phyloP scores from a whole-genome alignment of 2,113 vertebrate species.

The Potamarius usumacintae region DNA sequence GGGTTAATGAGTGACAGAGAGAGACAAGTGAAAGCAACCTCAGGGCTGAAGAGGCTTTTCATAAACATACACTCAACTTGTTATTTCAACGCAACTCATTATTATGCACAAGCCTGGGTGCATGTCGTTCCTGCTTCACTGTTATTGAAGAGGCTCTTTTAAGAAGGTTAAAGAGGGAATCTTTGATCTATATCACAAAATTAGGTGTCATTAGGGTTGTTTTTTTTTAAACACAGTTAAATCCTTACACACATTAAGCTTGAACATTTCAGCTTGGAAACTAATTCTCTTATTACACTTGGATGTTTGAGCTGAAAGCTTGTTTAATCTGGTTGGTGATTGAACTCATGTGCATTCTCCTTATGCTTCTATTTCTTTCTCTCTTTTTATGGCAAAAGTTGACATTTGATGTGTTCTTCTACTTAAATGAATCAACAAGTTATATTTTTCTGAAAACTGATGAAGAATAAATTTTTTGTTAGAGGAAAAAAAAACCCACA shows the following conservation, averaged over 20 bases:
- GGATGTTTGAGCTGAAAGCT: background rate
- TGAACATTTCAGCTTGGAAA: background rate
- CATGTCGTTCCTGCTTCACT: constrained; percentile 62
- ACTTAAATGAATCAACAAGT: background rate
- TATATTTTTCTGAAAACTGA: too few species aligned
- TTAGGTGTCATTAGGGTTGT: background rate
- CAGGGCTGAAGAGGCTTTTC: constrained; percentile 57
- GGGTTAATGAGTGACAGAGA: constrained; percentile 75
- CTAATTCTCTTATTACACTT: background rate
- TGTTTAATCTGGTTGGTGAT: background rate
- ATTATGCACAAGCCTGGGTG: constrained; percentile 47
- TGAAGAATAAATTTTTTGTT: too few species aligned
- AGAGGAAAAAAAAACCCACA: too few species aligned
- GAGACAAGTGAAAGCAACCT: constrained; percentile 64
- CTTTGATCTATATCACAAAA: background rate
- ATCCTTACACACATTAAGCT: background rate
- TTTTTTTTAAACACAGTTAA: background rate
- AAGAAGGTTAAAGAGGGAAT: constrained; percentile 8
- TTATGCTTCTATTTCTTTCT: background rate
- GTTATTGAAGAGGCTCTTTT: constrained; percentile 54
- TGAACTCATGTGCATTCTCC: background rate
- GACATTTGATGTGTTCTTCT: background rate
- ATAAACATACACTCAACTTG: constrained; percentile 73
- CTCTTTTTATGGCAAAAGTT: too few species aligned
- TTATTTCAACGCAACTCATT: constrained; percentile 53